These are phyloP conservation scores for Xiphophorus birchmanni DNA, from an alignment of 2,797 vertebrate genomes.

Conservation along the genomic window DNA sequence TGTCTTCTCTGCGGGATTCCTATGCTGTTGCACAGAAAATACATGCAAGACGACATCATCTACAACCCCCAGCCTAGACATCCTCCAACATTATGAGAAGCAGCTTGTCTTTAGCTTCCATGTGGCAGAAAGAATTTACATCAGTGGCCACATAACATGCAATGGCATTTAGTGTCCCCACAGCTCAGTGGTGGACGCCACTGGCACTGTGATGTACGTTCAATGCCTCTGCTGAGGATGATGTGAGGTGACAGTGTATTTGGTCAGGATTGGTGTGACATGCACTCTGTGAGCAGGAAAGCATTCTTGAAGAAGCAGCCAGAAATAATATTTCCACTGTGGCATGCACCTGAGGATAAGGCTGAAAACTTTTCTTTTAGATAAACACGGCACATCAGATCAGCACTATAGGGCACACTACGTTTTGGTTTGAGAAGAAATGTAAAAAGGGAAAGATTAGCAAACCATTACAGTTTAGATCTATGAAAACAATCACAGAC, in stretches of 20 bases:
- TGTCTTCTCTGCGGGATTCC: constrained; percentile 17
- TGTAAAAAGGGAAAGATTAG: not conserved
- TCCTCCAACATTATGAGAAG: constrained; percentile 61
- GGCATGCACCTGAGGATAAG: constrained; percentile 40
- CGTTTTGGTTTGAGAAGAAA: not conserved
- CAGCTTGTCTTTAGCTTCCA: constrained; percentile 71
- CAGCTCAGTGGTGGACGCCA: constrained; percentile 70
- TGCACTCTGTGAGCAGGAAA: constrained; percentile 51
- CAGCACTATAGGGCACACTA: not conserved
- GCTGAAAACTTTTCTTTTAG: constrained; percentile 7
- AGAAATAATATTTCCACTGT: constrained; percentile 34
- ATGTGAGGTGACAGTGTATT: constrained; percentile 78
- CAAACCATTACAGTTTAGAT: not conserved
- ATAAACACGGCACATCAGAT: not conserved
- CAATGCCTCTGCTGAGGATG: constrained; percentile 70
- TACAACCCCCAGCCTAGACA: constrained; percentile 52
- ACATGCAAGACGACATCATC: constrained; percentile 45
- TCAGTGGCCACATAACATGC: constrained; percentile 70
- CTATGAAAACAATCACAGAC: not conserved
- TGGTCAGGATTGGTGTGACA: constrained; percentile 70
- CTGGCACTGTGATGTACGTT: constrained; percentile 72
- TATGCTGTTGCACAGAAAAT: constrained; percentile 21
- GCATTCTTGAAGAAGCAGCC: constrained; percentile 38
- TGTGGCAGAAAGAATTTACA: constrained; percentile 72
- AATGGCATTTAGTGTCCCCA: constrained; percentile 81